A percentile compares a stretch with the other conserved stretches of the same genome.
Conservation (phyloP, 2,113 vertebrate species). For the Thamnophis sirtalis region DNA sequence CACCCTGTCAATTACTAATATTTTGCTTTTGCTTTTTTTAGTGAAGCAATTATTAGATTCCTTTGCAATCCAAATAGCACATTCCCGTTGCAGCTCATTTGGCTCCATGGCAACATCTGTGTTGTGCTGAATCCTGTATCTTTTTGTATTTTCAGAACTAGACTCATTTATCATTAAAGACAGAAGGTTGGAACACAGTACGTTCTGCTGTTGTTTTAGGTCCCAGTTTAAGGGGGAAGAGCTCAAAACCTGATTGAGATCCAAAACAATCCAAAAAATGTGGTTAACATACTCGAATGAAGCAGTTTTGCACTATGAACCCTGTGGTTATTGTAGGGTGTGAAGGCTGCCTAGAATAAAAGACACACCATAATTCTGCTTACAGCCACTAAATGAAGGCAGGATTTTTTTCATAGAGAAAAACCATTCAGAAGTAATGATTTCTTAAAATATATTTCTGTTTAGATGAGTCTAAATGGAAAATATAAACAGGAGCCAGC, state of each 20-base stretch:
- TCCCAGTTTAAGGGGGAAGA: conserved; percentile 40
- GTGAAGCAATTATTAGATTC: conserved; percentile 53
- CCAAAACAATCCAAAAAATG: conserved; percentile 41
- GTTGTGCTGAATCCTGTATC: conserved; percentile 66
- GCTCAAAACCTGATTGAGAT: neutral
- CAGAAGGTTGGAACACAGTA: conserved; percentile 63
- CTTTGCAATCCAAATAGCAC: conserved; percentile 56
- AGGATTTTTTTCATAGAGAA: conserved; percentile 58
- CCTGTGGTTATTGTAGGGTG: conserved; percentile 32
- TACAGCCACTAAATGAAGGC: conserved; percentile 63
- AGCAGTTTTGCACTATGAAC: neutral
- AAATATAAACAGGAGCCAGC: conserved; percentile 12
- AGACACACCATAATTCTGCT: conserved; percentile 30
- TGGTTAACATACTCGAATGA: conserved; percentile 6
- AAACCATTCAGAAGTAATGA: conserved; percentile 25
- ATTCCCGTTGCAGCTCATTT: conserved; percentile 66
- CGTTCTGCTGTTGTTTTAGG: conserved; percentile 44
- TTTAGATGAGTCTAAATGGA: neutral
- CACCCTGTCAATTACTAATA: conserved; percentile 61
- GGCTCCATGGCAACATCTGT: conserved; percentile 62
- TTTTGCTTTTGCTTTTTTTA: conserved; percentile 64
- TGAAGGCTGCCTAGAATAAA: conserved; percentile 57
- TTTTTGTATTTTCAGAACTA: conserved; percentile 48
- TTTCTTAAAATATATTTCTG: neutral
- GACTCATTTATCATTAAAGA: conserved; percentile 69